A percentile compares a stretch with the other conserved stretches of the same genome.
Conservation (phyloP, 2,797 vertebrate genomes). For the Toxotes lorentzi region DNA sequence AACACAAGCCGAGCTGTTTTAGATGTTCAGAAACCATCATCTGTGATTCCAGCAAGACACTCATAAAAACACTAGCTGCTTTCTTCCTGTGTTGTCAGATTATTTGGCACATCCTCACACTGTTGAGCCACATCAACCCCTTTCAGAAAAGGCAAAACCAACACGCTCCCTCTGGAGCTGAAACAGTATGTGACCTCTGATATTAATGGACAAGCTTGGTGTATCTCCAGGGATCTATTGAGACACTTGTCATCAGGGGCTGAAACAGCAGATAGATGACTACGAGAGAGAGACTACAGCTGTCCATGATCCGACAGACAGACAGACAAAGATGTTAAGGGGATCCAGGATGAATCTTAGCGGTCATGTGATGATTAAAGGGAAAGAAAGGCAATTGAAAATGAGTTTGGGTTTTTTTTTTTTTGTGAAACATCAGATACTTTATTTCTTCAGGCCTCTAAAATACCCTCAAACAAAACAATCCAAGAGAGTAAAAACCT, state of each 20-base stretch:
- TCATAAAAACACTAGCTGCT: constrained; percentile 11
- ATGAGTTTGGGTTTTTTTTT: neutral
- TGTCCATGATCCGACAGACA: neutral
- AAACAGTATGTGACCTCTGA: constrained; percentile 39
- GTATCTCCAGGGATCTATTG: constrained; percentile 24
- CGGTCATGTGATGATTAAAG: neutral
- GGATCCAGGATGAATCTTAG: neutral
- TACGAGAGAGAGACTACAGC: neutral
- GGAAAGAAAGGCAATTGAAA: neutral
- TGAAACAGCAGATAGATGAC: neutral
- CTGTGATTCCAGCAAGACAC: constrained; percentile 8
- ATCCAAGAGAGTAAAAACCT: neutral
- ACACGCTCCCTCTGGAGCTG: neutral
- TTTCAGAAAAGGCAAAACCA: neutral
- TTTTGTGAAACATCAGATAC: neutral
- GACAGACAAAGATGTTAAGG: neutral
- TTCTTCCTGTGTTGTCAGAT: neutral
- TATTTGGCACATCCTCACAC: constrained; percentile 20
- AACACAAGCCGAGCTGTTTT: constrained; percentile 25
- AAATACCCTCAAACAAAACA: neutral
- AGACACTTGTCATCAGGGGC: constrained; percentile 1
- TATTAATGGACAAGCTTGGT: constrained; percentile 3
- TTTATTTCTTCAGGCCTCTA: neutral
- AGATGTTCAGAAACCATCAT: constrained; percentile 21
- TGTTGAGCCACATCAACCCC: neutral